A percentile compares a stretch with the other conserved stretches of the same genome.
Conservation (phyloP, 2,888 invertebrate genomes). For the Metalampra italica region DNA sequence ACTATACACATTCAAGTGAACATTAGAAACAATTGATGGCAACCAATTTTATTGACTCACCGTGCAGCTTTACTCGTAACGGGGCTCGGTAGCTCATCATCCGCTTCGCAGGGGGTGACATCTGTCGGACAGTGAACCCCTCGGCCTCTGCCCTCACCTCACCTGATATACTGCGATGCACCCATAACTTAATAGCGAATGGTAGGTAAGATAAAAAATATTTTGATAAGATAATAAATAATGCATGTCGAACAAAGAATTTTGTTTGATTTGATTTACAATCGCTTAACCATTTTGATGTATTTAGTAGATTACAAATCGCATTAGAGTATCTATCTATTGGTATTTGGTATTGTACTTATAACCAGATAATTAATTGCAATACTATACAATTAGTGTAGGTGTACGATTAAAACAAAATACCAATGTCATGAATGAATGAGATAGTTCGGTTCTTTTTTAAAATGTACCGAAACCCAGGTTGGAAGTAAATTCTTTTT, state of each 20-base stretch:
- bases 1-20: slow-evolving; percentile 8
- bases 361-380: too few species aligned
- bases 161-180: slow-evolving; percentile 17
- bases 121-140: slow-evolving; percentile 51
- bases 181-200: not conserved
- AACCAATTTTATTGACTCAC: slow-evolving; percentile 43
- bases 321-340: not conserved
- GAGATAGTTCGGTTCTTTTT: too few species aligned
- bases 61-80: slow-evolving; percentile 28
- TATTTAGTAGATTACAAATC: not conserved
- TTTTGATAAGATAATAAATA: not conserved
- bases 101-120: slow-evolving; percentile 68
- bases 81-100: slow-evolving; percentile 52
- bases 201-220: not conserved
- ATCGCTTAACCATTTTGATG: not conserved
- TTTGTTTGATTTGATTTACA: not conserved
- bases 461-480: too few species aligned
- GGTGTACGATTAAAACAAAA: too few species aligned
- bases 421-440: too few species aligned
- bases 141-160: slow-evolving; percentile 22
- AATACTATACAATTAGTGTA: too few species aligned
- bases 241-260: not conserved
- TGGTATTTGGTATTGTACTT: not conserved
- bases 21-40: slow-evolving; percentile 34
- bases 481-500: too few species aligned